Base-by-base conservation (phyloP, 92 coral and sea anemone species). In the Phenganax subtilis region DNA sequence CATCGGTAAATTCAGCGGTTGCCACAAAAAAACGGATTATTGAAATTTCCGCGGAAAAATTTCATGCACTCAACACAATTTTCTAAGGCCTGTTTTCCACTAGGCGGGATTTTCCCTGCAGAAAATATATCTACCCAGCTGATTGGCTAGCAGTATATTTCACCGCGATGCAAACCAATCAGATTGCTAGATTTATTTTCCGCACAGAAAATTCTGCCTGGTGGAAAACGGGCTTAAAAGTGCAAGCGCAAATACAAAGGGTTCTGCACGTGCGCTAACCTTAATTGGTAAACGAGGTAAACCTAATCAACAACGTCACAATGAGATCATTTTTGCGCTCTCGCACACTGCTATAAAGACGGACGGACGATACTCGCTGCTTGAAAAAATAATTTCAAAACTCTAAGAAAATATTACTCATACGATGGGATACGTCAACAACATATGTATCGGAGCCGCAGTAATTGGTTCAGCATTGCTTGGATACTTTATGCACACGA, bases 401-500 rank as follows among this genome's bases (percentile, higher is more conserved):
- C 47, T 59, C 0, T 1, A 25, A 51, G 2, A 64, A 65, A 5
- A 60, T 47, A 11, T 29, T n/a, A 20, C 65, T 79, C 59, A 47
- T 29, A 63, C 5, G 44, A 79, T 62, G 83, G 74, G 73, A 17
- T 54, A 51, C 74, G 7, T 79, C 15, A 79, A 79, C 17, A 79
- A 79, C 17, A 52, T 79, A 44, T 79, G 73, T 51, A 64, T 79
- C 15, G 83, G 83, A 47, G 74, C 74, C 12, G 73, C 83, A 37
- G 74, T 79, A 28, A 29, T 77, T 44, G 67, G 83, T 31, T 79
- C 83, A 44, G 74, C 83, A 30, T 79, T 79, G 0, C 44, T 54
- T 31, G 59, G 57, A n/a, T 77, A 77, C 44, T 59, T 2, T 29
- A 20, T 79, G 69, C 65, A 79, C 74, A 79, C 53, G 73, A 79